A percentile compares a stretch with the other conserved stretches of the same genome.
Conservation (phyloP, 2,797 vertebrate species). For the Pempheris klunzingeri region DNA sequence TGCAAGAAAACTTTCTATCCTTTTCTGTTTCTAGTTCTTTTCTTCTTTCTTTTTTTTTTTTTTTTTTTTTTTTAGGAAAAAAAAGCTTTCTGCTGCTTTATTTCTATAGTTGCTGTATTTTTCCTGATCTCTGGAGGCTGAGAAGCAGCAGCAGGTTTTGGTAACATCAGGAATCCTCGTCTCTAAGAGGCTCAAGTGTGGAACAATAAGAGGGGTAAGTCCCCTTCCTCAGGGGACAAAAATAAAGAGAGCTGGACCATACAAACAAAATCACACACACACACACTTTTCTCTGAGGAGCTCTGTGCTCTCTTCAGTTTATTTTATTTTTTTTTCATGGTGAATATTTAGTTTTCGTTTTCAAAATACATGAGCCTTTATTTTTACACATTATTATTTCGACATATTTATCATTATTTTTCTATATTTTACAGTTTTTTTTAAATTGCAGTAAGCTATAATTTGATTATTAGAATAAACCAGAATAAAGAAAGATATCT, state of each 20-base stretch:
- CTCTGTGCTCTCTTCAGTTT: not conserved
- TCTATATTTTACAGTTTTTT: not conserved
- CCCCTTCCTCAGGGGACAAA: slow-evolving; percentile 40
- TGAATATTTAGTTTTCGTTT: not conserved
- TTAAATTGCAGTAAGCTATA: no score
- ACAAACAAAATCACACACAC: slow-evolving; percentile 6
- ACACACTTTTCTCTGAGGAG: not conserved
- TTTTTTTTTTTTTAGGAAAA: not conserved
- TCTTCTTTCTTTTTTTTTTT: not conserved
- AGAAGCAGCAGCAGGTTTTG: slow-evolving; percentile 25
- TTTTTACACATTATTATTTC: no score
- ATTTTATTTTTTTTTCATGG: not conserved
- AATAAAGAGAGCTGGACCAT: slow-evolving; percentile 18
- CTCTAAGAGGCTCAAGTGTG: slow-evolving; percentile 58
- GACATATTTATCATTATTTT: no score
- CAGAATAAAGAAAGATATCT: not conserved
- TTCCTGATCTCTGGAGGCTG: slow-evolving; percentile 4
- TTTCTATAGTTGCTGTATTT: not conserved
- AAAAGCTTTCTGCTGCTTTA: not conserved
- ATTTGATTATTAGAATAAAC: not conserved
- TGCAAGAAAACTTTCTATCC: not conserved
- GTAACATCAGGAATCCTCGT: slow-evolving; percentile 33
- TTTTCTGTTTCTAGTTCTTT: not conserved
- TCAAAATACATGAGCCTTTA: not conserved
- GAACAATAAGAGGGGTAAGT: slow-evolving; percentile 56